Percentiles rank a stretch among this genome's conserved stretches.
phyloP scores from a whole-genome alignment of 2,888 invertebrate genomes.

The Stenoptilia bipunctidactyla region DNA sequence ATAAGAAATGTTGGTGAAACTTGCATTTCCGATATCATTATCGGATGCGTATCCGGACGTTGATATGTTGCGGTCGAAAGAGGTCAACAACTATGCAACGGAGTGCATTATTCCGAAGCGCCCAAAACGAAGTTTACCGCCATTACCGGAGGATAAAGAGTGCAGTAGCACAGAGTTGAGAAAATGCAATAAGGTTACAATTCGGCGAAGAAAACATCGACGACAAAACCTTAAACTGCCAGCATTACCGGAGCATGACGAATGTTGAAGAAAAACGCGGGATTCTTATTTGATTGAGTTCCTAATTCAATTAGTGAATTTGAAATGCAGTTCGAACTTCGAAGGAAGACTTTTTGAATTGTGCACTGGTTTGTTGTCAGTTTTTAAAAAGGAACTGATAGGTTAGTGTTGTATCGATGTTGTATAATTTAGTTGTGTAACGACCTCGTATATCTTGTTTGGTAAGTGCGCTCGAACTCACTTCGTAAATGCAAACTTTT shows the following conservation, averaged over 20 bases:
- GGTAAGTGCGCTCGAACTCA: background rate
- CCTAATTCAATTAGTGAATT: background rate
- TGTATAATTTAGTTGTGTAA: constrained; percentile 1
- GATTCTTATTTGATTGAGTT: background rate
- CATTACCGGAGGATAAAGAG: constrained; percentile 55
- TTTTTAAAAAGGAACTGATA: background rate
- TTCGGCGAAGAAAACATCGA: constrained; percentile 38
- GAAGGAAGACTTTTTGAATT: background rate
- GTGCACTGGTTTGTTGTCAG: background rate
- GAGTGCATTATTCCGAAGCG: constrained; percentile 49
- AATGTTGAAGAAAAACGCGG: constrained; percentile 31
- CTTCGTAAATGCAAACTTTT: background rate
- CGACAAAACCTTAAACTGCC: constrained; percentile 42
- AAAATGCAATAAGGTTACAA: constrained; percentile 33
- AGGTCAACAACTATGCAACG: constrained; percentile 39
- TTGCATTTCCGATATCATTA: constrained; percentile 31
- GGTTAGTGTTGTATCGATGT: background rate
- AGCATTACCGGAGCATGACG: constrained; percentile 47
- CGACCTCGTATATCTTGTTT: background rate
- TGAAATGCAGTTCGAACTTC: background rate
- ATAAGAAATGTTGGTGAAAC: constrained; percentile 41
- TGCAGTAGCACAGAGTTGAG: constrained; percentile 44
- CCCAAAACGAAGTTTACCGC: constrained; percentile 42
- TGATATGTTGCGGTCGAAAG: constrained; percentile 48
- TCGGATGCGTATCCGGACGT: constrained; percentile 39